These are phyloP conservation scores for Pomacea maculata DNA, from an alignment of 1,140 invertebrate genomes.

Conservation along the genomic window DNA sequence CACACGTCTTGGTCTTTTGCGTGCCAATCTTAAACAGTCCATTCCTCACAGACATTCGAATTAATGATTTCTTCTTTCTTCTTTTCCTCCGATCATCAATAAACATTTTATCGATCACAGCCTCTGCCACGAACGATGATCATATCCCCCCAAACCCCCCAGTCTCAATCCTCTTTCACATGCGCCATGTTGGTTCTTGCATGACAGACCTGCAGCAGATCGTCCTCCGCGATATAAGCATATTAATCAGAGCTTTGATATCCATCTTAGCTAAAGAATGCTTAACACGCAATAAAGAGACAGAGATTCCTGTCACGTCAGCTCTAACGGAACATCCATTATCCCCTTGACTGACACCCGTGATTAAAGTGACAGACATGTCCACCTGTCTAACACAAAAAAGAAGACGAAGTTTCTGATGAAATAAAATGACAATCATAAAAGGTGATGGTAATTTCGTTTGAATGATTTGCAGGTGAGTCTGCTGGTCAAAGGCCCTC, in stretches of 20 bases:
- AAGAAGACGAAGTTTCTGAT: background rate
- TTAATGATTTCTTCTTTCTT: background rate
- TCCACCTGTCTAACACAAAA: background rate
- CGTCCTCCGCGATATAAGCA: too few relatives aligned
- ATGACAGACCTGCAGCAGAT: background rate
- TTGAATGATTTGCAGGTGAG: constrained; percentile 23
- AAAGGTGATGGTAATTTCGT: background rate
- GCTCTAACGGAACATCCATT: background rate
- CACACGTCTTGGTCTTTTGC: background rate
- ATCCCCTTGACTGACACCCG: background rate
- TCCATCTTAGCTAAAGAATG: background rate
- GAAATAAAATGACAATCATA: background rate
- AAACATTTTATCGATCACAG: background rate
- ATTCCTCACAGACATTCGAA: background rate
- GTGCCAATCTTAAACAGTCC: background rate
- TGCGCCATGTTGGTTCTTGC: too few relatives aligned
- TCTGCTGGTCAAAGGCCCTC: constrained; percentile 21
- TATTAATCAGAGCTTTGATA: background rate
- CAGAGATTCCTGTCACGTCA: background rate
- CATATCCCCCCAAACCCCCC: background rate
- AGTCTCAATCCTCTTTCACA: background rate
- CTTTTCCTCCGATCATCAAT: background rate
- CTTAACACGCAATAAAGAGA: background rate
- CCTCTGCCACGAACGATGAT: too few relatives aligned
- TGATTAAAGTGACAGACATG: background rate